A percentile compares a stretch with the other conserved stretches of the same genome.
These are phyloP conservation scores for Pangasius sanitwongsei DNA, from an alignment of 2,797 vertebrate species.

Conservation along the genomic window DNA sequence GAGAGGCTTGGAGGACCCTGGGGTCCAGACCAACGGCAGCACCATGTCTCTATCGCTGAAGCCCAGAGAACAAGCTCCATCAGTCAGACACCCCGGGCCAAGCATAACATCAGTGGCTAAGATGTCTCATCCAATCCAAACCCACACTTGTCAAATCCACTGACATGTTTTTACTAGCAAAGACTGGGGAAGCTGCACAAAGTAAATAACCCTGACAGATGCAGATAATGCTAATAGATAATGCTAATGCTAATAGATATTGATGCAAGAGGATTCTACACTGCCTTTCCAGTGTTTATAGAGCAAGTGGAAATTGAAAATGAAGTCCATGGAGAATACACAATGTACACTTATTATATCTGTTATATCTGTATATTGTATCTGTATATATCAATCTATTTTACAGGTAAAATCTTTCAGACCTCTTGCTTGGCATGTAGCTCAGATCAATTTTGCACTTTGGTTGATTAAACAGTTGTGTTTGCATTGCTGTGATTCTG, in stretches of 20 bases:
- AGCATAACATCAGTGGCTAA: not conserved
- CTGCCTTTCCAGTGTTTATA: not conserved
- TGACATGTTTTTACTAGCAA: not conserved
- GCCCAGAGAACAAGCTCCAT: constrained; percentile 19
- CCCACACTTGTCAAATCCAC: constrained; percentile 2
- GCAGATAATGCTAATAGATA: constrained; percentile 4
- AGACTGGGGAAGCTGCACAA: not conserved
- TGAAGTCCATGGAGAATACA: not conserved
- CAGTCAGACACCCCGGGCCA: constrained; percentile 17
- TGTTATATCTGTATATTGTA: not conserved
- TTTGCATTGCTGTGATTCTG: constrained; percentile 36
- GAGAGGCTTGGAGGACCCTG: constrained; percentile 38
- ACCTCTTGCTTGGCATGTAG: constrained; percentile 10
- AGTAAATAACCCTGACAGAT: constrained; percentile 26
- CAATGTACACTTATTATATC: not conserved
- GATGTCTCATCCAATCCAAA: constrained; percentile 13
- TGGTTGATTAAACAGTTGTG: constrained; percentile 47
- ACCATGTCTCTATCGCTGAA: constrained; percentile 18
- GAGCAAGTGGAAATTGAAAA: not conserved
- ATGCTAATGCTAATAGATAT: constrained; percentile 18
- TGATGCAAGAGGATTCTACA: constrained; percentile 19
- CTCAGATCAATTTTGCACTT: constrained; percentile 45
- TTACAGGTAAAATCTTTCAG: constrained; percentile 2
- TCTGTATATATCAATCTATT: not conserved
- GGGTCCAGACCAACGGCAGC: constrained; percentile 30